phyloP scores from a whole-genome alignment of 2,113 vertebrate genomes.

The Cariama cristata region DNA sequence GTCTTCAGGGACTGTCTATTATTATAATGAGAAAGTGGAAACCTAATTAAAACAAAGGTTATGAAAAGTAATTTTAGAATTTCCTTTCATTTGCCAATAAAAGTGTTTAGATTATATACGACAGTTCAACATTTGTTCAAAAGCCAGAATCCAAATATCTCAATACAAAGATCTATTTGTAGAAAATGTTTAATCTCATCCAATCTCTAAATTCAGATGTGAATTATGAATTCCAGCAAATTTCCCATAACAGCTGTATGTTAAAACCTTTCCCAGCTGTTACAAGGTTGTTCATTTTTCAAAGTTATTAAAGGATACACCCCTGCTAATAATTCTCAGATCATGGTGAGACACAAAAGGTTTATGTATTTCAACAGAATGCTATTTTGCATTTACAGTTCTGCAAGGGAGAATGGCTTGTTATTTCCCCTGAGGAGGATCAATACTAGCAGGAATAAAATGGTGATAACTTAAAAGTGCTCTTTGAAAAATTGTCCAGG shows the following conservation, averaged over 20 bases:
- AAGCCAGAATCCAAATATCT: constrained; percentile 13
- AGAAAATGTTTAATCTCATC: constrained; percentile 46
- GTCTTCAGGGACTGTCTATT: background rate
- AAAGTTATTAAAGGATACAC: constrained; percentile 58
- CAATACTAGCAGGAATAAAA: constrained; percentile 46
- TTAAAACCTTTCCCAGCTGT: constrained; percentile 44
- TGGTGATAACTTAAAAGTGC: constrained; percentile 1
- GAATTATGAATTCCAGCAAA: constrained; percentile 50
- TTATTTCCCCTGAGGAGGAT: constrained; percentile 62
- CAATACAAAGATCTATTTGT: constrained; percentile 12
- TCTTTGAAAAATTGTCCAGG: constrained; percentile 43
- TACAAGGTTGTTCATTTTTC: constrained; percentile 52
- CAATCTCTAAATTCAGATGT: constrained; percentile 35
- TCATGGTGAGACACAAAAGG: constrained; percentile 25
- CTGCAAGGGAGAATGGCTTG: constrained; percentile 3
- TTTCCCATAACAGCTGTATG: constrained; percentile 35
- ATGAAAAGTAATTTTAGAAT: constrained; percentile 44
- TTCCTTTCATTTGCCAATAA: constrained; percentile 40
- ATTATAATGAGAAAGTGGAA: constrained; percentile 27
- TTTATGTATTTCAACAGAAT: constrained; percentile 63
- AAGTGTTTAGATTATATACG: constrained; percentile 1
- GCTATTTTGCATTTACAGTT: constrained; percentile 61
- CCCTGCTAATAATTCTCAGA: constrained; percentile 43
- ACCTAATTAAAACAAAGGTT: constrained; percentile 30
- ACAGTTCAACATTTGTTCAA: background rate